phyloP scores from a whole-genome alignment of 2,113 vertebrate genomes.

The Alethe castanea region DNA sequence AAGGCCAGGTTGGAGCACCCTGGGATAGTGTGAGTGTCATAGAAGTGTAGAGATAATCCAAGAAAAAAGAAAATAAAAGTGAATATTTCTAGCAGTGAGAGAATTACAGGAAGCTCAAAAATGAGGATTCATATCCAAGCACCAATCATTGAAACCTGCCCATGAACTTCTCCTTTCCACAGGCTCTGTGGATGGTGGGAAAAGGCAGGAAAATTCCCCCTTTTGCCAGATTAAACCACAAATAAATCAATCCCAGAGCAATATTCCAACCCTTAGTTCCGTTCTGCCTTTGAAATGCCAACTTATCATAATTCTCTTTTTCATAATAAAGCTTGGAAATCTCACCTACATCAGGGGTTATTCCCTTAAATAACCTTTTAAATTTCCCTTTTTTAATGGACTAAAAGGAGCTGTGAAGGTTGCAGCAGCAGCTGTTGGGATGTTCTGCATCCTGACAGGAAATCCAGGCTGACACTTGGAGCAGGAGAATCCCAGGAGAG shows the following conservation, averaged over 20 bases:
- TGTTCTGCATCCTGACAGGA: background rate
- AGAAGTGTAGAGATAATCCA: background rate
- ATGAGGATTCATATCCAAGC: background rate
- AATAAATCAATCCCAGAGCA: background rate
- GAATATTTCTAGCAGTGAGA: background rate
- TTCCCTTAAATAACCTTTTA: background rate
- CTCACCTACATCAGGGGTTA: background rate
- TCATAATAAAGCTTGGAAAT: background rate
- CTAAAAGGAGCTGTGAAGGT: background rate
- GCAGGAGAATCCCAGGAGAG: background rate
- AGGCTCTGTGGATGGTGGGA: fast-evolving
- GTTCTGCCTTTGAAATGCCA: background rate
- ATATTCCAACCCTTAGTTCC: background rate
- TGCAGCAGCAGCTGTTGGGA: background rate
- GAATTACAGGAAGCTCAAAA: background rate
- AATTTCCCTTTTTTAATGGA: background rate
- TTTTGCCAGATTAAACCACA: background rate
- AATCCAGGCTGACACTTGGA: background rate
- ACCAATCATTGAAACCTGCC: fast-evolving
- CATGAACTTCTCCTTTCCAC: background rate
- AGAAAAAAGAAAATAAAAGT: fast-evolving
- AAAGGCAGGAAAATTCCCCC: background rate
- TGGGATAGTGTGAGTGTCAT: background rate
- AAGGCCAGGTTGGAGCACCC: background rate
- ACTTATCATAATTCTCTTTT: fast-evolving